phyloP scores from a whole-genome alignment of 2,888 invertebrate species.

The Nebria salina region DNA sequence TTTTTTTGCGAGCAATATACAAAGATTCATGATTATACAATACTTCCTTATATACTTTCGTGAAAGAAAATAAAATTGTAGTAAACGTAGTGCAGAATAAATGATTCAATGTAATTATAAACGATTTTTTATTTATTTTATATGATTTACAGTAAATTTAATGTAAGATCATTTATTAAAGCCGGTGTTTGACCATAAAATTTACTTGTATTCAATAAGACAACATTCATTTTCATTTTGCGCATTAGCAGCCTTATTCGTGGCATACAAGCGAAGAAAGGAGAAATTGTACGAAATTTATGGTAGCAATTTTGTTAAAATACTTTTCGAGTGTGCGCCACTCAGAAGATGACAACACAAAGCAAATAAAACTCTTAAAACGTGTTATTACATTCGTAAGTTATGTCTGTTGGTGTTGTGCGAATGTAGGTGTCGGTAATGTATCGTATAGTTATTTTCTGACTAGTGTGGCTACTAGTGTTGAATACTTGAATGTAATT shows the following conservation, averaged over 20 bases:
- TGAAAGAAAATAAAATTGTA: too few species aligned
- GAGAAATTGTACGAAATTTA: slow-evolving; percentile 25
- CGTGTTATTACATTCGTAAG: slow-evolving; percentile 34
- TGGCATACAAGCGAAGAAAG: neutral
- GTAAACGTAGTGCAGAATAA: too few species aligned
- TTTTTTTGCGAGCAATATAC: too few species aligned
- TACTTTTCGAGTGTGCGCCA: slow-evolving; percentile 40
- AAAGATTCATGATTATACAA: too few species aligned
- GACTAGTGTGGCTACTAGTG: neutral
- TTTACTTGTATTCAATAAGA: neutral
- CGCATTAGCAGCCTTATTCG: neutral
- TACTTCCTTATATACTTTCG: too few species aligned
- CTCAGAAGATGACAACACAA: slow-evolving; percentile 37
- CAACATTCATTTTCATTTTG: neutral
- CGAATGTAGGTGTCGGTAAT: neutral
- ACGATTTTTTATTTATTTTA: too few species aligned
- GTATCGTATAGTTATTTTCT: neutral
- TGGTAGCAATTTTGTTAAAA: slow-evolving; percentile 44
- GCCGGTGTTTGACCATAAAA: neutral
- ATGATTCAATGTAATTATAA: too few species aligned
- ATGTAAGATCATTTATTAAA: neutral
- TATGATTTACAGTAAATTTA: too few species aligned
- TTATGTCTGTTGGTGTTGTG: neutral
- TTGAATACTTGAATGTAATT: slow-evolving; percentile 25
- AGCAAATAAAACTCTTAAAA: slow-evolving; percentile 33